Base-by-base conservation (phyloP, 2,113 vertebrate species). In the Plectropomus leopardus region DNA sequence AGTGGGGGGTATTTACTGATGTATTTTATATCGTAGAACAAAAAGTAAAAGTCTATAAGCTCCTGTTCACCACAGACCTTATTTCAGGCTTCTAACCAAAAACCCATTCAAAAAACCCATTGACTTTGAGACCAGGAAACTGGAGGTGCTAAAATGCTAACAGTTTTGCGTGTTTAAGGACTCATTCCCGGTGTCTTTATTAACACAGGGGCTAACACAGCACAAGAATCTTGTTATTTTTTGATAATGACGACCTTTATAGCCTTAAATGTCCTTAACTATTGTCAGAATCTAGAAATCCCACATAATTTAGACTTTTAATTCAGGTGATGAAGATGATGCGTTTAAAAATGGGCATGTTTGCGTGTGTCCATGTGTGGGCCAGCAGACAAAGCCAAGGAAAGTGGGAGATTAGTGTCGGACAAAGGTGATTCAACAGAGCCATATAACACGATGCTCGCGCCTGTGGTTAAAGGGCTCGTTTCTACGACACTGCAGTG, bases 401-500 rank as follows among this genome's bases (percentile, higher is more conserved):
- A 36, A 83, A 36, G 45, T 36, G 59, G 47, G 24, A 47, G 74
- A 80, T 78, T 61, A 54, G 24, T 26, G 67, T 57, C 10, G 61
- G 73, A 66, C 59, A 68, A 40, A 71, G 53, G 69, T 48, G 68
- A 85, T 70, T 78, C 55, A 77, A 3, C 48, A 19, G 67, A 10
- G 15, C 45, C 54, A 59, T 68, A 23, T 71, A 78, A 66, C 26
- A 17, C 13, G 57, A 73, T 51, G 32, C 32, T 44, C 59, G 47
- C 4, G 5, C 32, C 44, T 32, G 40, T 58, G 45, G 50, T 67
- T 83, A 76, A 77, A 72, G 34, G 50, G 28, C 54, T 78, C 34
- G 40, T 83, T 78, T 58, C 45, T 76, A 67, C 72, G 55, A 30
- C 17, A 48, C 75, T 83, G 85, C 68, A 80, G 8, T 26, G 81